phyloP scores from a whole-genome alignment of 1,140 invertebrate genomes.

The Zaprionus davidi region DNA sequence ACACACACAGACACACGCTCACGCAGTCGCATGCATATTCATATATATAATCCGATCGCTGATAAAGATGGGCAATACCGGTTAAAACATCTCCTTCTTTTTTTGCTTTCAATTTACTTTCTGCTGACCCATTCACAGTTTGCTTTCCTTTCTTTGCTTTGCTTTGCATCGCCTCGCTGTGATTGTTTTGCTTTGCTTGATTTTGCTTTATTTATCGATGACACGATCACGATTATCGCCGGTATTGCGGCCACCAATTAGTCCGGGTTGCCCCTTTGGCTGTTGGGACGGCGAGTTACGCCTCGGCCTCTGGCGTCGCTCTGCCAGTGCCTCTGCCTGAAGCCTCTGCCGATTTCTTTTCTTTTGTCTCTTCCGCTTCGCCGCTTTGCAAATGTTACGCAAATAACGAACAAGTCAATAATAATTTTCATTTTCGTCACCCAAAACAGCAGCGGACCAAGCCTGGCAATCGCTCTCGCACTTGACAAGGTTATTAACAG shows the following conservation, averaged over 20 bases:
- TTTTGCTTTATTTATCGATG: constrained; percentile 54
- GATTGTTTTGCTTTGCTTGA: constrained; percentile 13
- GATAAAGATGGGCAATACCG: constrained; percentile 9
- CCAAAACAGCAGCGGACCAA: background rate
- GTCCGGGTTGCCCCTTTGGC: constrained; percentile 9
- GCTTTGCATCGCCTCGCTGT: background rate
- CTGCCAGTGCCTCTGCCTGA: constrained; percentile 4
- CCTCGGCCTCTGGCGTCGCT: constrained; percentile 18
- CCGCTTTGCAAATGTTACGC: constrained; percentile 65
- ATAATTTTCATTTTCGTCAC: constrained; percentile 29
- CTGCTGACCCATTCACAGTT: constrained; percentile 17
- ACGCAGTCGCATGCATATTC: background rate
- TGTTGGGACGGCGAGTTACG: background rate
- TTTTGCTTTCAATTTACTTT: constrained; percentile 43
- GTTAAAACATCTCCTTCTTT: constrained; percentile 24
- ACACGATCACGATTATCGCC: constrained; percentile 51
- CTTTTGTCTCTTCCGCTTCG: constrained; percentile 5
- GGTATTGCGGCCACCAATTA: constrained; percentile 57
- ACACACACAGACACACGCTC: background rate
- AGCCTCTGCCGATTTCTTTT: constrained; percentile 37
- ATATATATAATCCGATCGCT: constrained; percentile 16
- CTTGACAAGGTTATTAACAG: constrained; percentile 70
- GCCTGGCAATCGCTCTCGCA: constrained; percentile 1
- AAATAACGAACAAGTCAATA: constrained; percentile 54
- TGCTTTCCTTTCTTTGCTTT: constrained; percentile 31